Evolutionary conservation across 2,797 vertebrate species (phyloP), one percentile per base, ranked within the genome.

Genomic region (Neosalanx taihuensis): DNA sequence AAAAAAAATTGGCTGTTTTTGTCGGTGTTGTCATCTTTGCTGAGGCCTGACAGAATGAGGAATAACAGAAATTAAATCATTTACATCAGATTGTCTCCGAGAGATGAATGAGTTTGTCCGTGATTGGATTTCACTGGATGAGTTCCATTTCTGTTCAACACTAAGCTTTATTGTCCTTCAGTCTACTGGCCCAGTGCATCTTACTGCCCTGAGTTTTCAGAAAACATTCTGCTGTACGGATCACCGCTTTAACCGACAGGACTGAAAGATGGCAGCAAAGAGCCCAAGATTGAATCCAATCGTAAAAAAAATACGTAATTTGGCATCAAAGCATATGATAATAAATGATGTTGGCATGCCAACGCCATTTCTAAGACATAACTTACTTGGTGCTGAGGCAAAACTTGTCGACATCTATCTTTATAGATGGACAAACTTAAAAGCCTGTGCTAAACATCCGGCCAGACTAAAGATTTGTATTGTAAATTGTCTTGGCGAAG

Each of bases 111-210:
- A 20, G 31, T 12, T 33, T 64, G 13, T 15, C 41, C 6, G 31
- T 71, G 15, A 53, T 62, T 63, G 31, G 29, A 37, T 63, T 35
- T 29, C 10, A 26, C 41, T 53, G 51, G 26, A 37, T 71, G 35
- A 46, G 57, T 35, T 41, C 4, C n/a, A 20, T 37, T 37, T 65
- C 10, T 66, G 41, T 53, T 53, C n/a, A 53, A 18, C 51, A 17
- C 51, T n/a, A 15, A 46, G 41, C 46, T 66, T 66, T 66, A 66
- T 66, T 49, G 64, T 30, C 46, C 41, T 29, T 66, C 23, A 12
- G 12, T 53, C 26, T 66, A 30, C 18, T 41, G 64, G 13, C 49
- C 41, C 41, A 53, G 5, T 26, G 64, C 64, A 51, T 66, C 41
- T 17, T 15, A 26, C 23, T 23, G 18, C 29, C 49, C 13, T 1